Evolutionary conservation across 2,797 vertebrate species (phyloP).

Genomic region (Myoxocephalus aenaeus): DNA sequence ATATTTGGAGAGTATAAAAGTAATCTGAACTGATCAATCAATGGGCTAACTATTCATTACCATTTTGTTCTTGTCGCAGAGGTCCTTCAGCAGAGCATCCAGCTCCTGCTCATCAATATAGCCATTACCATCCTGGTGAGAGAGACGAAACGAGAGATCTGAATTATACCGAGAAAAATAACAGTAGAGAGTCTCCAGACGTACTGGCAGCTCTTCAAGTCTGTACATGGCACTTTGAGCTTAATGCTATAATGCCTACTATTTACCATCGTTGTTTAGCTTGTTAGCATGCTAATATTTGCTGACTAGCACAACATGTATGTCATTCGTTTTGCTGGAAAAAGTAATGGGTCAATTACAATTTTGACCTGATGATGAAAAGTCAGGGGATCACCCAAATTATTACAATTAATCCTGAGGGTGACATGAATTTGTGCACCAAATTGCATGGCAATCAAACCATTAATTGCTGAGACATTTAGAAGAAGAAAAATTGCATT

Average conservation of each 20-base stretch:
- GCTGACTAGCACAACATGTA: not conserved
- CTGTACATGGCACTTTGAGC: not conserved
- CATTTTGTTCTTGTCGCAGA: conserved; percentile 97
- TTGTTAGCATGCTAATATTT: not conserved
- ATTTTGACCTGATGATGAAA: not conserved
- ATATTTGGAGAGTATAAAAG: conserved; percentile 60
- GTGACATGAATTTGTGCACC: not conserved
- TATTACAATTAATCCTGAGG: not conserved
- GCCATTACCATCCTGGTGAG: conserved; percentile 91
- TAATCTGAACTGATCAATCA: conserved; percentile 60
- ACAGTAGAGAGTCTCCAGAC: not conserved
- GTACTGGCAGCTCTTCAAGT: not conserved
- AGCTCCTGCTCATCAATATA: conserved; percentile 96
- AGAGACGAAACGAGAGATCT: conserved; percentile 19
- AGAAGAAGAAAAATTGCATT: not conserved
- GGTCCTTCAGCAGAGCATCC: conserved; percentile 94
- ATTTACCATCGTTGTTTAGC: not conserved
- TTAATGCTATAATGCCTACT: not conserved
- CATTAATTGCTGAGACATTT: not conserved
- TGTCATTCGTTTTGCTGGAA: not conserved
- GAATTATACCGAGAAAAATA: conserved; percentile 11
- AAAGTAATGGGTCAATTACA: not conserved
- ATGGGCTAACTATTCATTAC: conserved; percentile 81
- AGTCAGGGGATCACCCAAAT: not conserved
- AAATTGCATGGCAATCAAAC: not conserved